phyloP scores from a whole-genome alignment of 2,797 vertebrate species.

The Leptoclinus maculatus region DNA sequence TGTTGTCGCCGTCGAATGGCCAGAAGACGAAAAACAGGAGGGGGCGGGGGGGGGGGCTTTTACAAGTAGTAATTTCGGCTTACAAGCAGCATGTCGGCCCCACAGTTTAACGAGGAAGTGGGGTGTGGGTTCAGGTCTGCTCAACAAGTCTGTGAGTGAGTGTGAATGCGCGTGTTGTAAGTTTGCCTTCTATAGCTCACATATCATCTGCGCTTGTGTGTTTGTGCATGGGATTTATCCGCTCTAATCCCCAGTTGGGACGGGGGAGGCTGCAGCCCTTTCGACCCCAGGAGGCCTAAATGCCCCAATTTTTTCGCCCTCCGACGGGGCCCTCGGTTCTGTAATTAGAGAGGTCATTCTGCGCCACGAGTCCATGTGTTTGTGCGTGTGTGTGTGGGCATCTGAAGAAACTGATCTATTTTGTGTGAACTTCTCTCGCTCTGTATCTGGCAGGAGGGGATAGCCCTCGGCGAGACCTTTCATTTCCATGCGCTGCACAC shows the following conservation, averaged over 20 bases:
- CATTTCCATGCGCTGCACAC: conserved; percentile 81
- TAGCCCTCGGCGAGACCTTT: conserved; percentile 82
- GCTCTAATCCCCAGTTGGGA: conserved; percentile 32
- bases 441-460: conserved; percentile 59
- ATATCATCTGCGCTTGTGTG: conserved; percentile 5
- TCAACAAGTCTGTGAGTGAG: conserved; percentile 54
- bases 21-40: conserved; percentile 51
- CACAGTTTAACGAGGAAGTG: conserved; percentile 45
- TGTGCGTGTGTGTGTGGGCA: conserved; percentile 13
- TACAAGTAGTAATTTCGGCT: conserved; percentile 60
- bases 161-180: background rate
- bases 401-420: conserved; percentile 61
- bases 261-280: conserved; percentile 39
- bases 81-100: conserved; percentile 44
- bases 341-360: conserved; percentile 72
- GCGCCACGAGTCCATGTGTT: conserved; percentile 30
- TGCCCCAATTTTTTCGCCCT: conserved; percentile 46
- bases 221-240: conserved; percentile 25
- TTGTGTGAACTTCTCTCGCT: conserved; percentile 67
- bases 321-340: conserved; percentile 36
- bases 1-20: conserved; percentile 59
- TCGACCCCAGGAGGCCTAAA: conserved; percentile 57
- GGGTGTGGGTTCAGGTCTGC: conserved; percentile 13
- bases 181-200: background rate
- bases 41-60: conserved; percentile 5